Conservation (phyloP, 1,140 invertebrate genomes). For the Drosophila pruinosa region DNA sequence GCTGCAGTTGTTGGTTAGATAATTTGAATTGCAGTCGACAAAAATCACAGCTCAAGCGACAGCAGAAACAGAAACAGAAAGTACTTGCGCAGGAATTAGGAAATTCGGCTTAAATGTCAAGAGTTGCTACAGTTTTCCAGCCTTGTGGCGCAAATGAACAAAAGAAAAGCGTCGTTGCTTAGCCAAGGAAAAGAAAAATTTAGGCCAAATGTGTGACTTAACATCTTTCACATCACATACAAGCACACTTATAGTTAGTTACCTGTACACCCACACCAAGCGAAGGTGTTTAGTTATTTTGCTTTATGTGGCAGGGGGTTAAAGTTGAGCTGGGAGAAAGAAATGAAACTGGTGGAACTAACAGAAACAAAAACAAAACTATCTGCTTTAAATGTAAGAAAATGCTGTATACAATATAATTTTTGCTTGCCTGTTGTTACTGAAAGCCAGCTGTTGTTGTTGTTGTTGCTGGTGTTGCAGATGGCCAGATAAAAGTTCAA, state of each 20-base stretch:
- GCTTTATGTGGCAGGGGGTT: slow-evolving; percentile 74
- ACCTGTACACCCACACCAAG: slow-evolving; percentile 23
- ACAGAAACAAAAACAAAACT: slow-evolving; percentile 34
- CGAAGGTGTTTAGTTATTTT: slow-evolving; percentile 55
- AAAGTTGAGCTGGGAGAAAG: slow-evolving; percentile 66
- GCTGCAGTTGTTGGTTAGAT: slow-evolving; percentile 67
- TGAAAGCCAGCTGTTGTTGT: slow-evolving; percentile 27
- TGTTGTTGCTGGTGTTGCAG: slow-evolving; percentile 54
- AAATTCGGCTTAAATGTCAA: slow-evolving; percentile 74
- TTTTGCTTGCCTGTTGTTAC: slow-evolving; percentile 36
- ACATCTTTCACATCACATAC: slow-evolving; percentile 72
- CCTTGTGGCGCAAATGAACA: slow-evolving; percentile 73
- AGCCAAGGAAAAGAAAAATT: slow-evolving; percentile 73
- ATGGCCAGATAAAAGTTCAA: slow-evolving; percentile 79
- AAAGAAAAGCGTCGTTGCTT: slow-evolving; percentile 56
- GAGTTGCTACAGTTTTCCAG: slow-evolving; percentile 72
- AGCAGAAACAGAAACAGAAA: slow-evolving; percentile 59
- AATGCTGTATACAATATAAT: slow-evolving; percentile 74
- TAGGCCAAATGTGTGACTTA: slow-evolving; percentile 80
- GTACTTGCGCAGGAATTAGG: slow-evolving; percentile 68
- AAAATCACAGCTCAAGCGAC: slow-evolving; percentile 21
- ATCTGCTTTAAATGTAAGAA: slow-evolving; percentile 64
- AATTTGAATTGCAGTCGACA: slow-evolving; percentile 29
- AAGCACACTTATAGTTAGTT: slow-evolving; percentile 13
- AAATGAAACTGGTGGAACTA: slow-evolving; percentile 45